phyloP scores from a whole-genome alignment of 1,140 invertebrate species.

The Drosophila murphyi region DNA sequence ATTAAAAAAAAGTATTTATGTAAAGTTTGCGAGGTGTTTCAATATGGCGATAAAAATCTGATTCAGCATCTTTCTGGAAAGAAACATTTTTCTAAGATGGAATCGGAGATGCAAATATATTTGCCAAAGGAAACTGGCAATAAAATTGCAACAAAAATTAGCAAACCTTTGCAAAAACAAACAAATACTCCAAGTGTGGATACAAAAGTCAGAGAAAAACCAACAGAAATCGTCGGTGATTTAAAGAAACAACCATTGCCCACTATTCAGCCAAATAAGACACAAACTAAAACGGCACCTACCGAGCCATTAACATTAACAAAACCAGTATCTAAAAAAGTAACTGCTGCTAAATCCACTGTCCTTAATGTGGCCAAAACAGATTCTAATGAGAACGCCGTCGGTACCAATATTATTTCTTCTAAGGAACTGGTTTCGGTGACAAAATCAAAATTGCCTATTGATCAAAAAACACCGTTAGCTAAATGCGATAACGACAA shows the following conservation, averaged over 20 bases:
- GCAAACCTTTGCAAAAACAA: background rate
- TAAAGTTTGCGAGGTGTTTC: slow-evolving; percentile 55
- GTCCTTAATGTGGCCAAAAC: background rate
- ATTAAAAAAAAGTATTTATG: slow-evolving; percentile 47
- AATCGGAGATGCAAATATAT: slow-evolving; percentile 27
- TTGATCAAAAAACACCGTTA: background rate
- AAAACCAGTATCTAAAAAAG: slow-evolving; percentile 4
- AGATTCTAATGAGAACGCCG: background rate
- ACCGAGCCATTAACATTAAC: too few relatives aligned
- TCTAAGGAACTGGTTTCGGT: background rate
- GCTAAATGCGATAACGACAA: background rate
- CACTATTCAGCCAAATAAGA: background rate
- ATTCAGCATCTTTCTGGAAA: slow-evolving; percentile 64
- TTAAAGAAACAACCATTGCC: background rate
- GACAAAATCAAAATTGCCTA: background rate
- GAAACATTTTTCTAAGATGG: slow-evolving; percentile 56
- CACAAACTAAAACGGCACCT: background rate
- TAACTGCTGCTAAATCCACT: background rate
- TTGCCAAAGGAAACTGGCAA: background rate
- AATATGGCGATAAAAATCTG: slow-evolving; percentile 64
- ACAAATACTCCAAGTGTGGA: too few relatives aligned
- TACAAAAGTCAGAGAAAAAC: background rate
- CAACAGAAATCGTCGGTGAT: background rate
- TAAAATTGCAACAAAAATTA: background rate
- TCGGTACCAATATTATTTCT: background rate